Base-by-base conservation (phyloP, 2,113 vertebrate genomes). In the Xenopus laevis region DNA sequence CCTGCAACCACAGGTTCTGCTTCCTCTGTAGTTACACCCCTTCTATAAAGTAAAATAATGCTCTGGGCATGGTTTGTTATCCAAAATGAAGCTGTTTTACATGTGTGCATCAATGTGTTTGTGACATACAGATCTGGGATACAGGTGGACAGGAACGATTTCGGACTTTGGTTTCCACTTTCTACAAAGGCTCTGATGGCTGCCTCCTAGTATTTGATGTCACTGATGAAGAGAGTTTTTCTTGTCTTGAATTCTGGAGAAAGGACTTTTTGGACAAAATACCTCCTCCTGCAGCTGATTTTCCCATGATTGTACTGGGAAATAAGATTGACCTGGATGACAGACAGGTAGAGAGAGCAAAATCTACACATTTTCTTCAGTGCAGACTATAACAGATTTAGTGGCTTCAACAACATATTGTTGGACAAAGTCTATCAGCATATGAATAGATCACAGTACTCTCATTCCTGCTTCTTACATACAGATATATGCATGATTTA, bases 71-170 rank as follows among this genome's bases (percentile, higher is more conserved):
- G 23, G 33, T 1, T 40, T 40, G 33, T 40, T 7, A 40, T 9
- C 33, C 33, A 40, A 4, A 5, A 40, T 40, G 33, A 40, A 40
- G 33, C 33, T 40, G 2, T 4, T 40, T 40, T 40, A 40, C 33
- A 40, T 40, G 33, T 40, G 47, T 50, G 16, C 21, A 58, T 46
- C 8, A 11, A 11, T 3, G 4, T 55, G 13, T 55, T 55, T 55
- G 44, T 0, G 1, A 82, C 80, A 67, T 71, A 46, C 68, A 93
- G 92, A 91, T 92, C 78, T 93, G 91, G 92, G 92, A 93, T 83
- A 93, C 91, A 0, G 92, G 92, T 0, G 92, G 91, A 23, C 92
- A 93, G 75, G 92, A 93, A 65, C 78, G 91, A 0, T 93, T 93
- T 82, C 89, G 90, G 1, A 89, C 91, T 75, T 86, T 93, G 84